Percentiles rank a stretch among this genome's conserved stretches.
Evolutionary conservation across 1,140 invertebrate genomes (phyloP).

Genomic region (Conus betulinus): DNA sequence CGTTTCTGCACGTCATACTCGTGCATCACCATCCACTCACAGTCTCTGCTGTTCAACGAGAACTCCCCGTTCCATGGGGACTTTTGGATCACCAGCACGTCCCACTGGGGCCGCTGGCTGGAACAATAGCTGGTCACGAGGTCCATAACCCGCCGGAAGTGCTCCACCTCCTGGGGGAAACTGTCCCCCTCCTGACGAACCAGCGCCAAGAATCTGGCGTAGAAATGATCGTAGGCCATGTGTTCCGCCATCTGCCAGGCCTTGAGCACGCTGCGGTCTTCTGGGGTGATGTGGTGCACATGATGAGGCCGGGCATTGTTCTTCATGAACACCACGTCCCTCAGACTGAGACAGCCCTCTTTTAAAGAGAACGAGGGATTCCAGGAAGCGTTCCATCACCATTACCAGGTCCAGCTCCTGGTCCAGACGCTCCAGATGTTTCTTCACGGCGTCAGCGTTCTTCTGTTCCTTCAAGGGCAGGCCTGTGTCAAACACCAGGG

Average conservation of each 20-base stretch:
- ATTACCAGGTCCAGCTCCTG: conserved; percentile 76
- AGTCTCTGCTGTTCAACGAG: conserved; percentile 5
- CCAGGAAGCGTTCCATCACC: conserved; percentile 78
- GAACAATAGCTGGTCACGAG: conserved; percentile 35
- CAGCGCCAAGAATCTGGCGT: conserved; percentile 33
- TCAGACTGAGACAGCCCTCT: conserved; percentile 74
- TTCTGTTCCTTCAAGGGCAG: conserved; percentile 30
- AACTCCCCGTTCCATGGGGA: conserved; percentile 38
- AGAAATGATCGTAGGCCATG: conserved; percentile 47
- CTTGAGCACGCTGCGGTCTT: conserved; percentile 20
- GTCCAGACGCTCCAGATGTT: conserved; percentile 46
- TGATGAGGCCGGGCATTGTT: conserved; percentile 27
- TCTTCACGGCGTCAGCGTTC: background rate
- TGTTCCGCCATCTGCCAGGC: conserved; percentile 45
- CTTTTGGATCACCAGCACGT: background rate
- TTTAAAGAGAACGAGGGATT: conserved; percentile 77
- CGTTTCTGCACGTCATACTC: conserved; percentile 6
- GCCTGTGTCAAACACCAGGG: conserved; percentile 43
- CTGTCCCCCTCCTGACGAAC: conserved; percentile 19
- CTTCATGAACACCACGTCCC: conserved; percentile 49
- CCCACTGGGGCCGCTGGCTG: background rate
- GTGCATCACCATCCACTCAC: background rate
- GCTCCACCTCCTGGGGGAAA: conserved; percentile 24
- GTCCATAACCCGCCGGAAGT: conserved; percentile 30
- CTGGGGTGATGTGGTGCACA: background rate